A percentile compares a stretch with the other conserved stretches of the same genome.
Conservation (phyloP, 1,140 invertebrate genomes). For the Marisa cornuarietis region DNA sequence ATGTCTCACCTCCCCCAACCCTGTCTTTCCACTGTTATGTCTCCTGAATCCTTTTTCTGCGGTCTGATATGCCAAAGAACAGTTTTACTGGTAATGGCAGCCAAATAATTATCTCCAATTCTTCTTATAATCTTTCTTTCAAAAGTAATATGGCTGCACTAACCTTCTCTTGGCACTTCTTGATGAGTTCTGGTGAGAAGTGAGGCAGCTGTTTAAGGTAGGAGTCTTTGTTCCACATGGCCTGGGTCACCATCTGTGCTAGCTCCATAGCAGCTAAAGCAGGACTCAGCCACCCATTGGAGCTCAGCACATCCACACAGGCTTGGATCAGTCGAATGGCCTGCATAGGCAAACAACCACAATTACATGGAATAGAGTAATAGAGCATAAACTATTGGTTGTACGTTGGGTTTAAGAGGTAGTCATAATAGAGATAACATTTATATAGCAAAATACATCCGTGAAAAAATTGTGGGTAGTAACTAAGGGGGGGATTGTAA, state of each 20-base stretch:
- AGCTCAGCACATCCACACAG: constrained; percentile 97
- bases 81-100: background rate
- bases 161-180: constrained; percentile 88
- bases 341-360: constrained; percentile 26
- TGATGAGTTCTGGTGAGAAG: constrained; percentile 89
- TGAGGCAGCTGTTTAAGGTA: constrained; percentile 97
- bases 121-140: no score
- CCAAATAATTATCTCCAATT: no score
- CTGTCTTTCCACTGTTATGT: background rate
- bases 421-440: no score
- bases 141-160: background rate
- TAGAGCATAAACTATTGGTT: no score
- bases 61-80: background rate
- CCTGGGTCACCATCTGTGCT: constrained; percentile 99
- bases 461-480: no score
- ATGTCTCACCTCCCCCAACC: background rate
- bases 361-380: no score
- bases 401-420: no score
- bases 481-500: no score
- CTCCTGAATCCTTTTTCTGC: background rate
- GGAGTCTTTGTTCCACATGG: constrained; percentile 99
- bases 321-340: constrained; percentile 88
- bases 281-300: constrained; percentile 97
- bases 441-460: no score
- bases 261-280: constrained; percentile 99